Percentiles rank a stretch among this genome's conserved stretches.
Evolutionary conservation across 1,140 invertebrate genomes (phyloP).

Genomic region (Drosophila athabasca): DNA sequence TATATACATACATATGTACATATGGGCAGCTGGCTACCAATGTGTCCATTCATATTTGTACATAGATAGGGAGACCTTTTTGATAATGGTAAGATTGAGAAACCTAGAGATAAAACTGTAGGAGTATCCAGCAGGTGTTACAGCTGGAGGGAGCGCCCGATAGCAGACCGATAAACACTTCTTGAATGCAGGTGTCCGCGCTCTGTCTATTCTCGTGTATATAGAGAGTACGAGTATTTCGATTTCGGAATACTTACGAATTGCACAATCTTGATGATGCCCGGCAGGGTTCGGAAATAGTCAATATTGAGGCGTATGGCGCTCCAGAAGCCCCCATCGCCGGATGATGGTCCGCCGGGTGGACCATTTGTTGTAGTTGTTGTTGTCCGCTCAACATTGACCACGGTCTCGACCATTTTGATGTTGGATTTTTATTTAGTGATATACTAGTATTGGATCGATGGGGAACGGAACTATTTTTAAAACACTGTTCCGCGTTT

Average conservation of each 20-base stretch:
- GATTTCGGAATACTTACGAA: slow-evolving; percentile 84
- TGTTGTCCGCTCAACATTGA: slow-evolving; percentile 86
- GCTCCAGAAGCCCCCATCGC: slow-evolving; percentile 84
- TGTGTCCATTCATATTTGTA: too few species aligned
- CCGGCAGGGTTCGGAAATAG: slow-evolving; percentile 87
- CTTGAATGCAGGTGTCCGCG: neutral
- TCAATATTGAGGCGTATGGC: slow-evolving; percentile 85
- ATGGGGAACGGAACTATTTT: slow-evolving; percentile 54
- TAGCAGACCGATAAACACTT: neutral
- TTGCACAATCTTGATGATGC: slow-evolving; percentile 86
- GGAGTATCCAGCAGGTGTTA: neutral
- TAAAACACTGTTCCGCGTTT: slow-evolving; percentile 58
- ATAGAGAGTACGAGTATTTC: neutral
- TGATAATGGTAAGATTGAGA: slow-evolving; percentile 32
- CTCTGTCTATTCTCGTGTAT: too few species aligned
- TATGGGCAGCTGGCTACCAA: too few species aligned
- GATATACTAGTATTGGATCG: neutral
- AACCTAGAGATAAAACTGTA: slow-evolving; percentile 54
- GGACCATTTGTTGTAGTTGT: slow-evolving; percentile 85
- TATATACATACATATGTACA: too few species aligned
- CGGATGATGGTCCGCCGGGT: slow-evolving; percentile 81
- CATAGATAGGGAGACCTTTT: neutral
- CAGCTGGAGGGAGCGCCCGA: neutral
- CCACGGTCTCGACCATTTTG: slow-evolving; percentile 88
- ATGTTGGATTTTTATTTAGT: slow-evolving; percentile 23